Evolutionary conservation across 2,113 vertebrate species (phyloP), one percentile per base, ranked within the genome.

Genomic region (Hystrix cristata): DNA sequence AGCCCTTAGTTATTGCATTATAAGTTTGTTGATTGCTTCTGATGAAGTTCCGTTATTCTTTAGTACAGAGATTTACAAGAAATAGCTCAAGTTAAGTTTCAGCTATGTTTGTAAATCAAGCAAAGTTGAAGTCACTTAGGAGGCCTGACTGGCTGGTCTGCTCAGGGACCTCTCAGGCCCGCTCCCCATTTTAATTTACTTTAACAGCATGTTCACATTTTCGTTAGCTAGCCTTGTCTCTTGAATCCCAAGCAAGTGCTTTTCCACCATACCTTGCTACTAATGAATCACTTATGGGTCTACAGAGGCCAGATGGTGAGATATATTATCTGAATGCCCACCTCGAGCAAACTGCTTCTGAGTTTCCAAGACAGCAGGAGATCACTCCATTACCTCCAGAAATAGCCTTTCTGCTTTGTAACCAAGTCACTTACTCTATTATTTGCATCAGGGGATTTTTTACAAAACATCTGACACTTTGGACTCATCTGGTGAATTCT

Each of bases 371-470:
- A 84, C 67, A 72, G 48, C 60, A 53, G 74, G 51, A 29, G 51
- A 69, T 38, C 31, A 60, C 78, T 65, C 48, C 29, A 80, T 46
- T 46, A 64, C 31, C 14, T 27, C 53, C 46, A 87, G 62, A 85
- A 95, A 97, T 71, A 95, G 76, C 53, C 86, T 97, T 96, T 93
- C 31, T 48, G 91, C 60, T 92, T 87, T 95, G 79, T 55, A 87
- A 90, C 57, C 53, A 88, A 76, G 51, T 95, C 65, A 53, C 6
- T 34, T 87, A 60, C 59, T 64, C 78, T 34, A 34, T 82, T 71
- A 90, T 92, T 94, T 94, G 78, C 53, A 94, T 91, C 8, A 16
- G 59, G 64, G 51, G 23, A 51, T 18, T 95, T 93, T 65, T 95
- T 55, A 51, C 79, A 62, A 96, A 92, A 74, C 83, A 94, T 51